phyloP scores from a whole-genome alignment of 2,888 invertebrate genomes.

The Eristalis tenax region DNA sequence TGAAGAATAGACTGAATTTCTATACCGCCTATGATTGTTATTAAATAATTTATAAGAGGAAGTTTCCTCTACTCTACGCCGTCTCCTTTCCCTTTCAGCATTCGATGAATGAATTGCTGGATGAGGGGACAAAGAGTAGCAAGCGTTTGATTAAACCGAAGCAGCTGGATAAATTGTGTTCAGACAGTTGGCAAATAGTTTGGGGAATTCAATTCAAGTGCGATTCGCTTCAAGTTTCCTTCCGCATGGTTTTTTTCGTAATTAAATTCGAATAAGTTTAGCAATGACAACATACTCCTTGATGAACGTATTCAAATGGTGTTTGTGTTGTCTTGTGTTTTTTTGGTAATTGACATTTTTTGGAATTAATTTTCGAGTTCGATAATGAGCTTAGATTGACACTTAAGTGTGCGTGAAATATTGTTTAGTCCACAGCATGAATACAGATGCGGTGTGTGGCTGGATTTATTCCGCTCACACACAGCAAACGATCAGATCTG shows the following conservation, averaged over 20 bases:
- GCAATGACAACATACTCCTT: slow-evolving; percentile 5
- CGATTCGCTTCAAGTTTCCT: neutral
- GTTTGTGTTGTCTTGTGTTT: neutral
- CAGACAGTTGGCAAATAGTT: slow-evolving; percentile 15
- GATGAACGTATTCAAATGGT: neutral
- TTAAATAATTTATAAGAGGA: slow-evolving; percentile 60
- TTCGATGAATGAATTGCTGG: neutral
- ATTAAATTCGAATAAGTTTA: slow-evolving; percentile 9
- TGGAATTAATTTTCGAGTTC: slow-evolving; percentile 5
- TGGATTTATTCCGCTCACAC: neutral
- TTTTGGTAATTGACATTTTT: slow-evolving; percentile 6
- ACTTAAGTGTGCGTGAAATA: neutral
- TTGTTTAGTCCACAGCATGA: neutral
- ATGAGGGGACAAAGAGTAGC: neutral
- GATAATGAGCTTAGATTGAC: neutral
- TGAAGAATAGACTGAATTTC: neutral
- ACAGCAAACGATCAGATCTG: neutral
- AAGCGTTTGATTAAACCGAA: slow-evolving; percentile 11
- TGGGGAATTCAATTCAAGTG: neutral
- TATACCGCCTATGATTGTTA: slow-evolving; percentile 10
- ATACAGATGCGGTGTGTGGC: neutral
- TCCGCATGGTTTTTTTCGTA: slow-evolving; percentile 1
- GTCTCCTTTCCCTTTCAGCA: neutral
- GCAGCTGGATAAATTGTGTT: slow-evolving; percentile 36
- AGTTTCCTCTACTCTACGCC: slow-evolving; percentile 41